Evolutionary conservation across 2,113 vertebrate genomes (phyloP).

Genomic region (Corythornis cristatus): DNA sequence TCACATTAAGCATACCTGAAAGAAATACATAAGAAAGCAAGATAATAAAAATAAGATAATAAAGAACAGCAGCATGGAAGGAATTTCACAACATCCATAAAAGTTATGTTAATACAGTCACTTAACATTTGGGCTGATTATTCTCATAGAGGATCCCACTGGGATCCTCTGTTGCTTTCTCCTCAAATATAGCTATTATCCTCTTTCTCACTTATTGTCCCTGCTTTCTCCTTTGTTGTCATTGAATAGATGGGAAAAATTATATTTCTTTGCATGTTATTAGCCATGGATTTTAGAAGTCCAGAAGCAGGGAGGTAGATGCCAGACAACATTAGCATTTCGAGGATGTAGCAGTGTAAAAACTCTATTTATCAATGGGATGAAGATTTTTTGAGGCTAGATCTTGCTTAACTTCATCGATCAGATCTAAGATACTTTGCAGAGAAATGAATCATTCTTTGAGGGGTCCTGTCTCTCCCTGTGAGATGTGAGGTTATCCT

Average conservation of each 20-base stretch:
- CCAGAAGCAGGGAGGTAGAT: neutral
- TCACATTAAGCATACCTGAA: neutral
- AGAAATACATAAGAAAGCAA: neutral
- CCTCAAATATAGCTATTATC: neutral
- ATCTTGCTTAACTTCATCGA: neutral
- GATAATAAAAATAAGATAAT: neutral
- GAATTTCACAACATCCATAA: neutral
- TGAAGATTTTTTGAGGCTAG: neutral
- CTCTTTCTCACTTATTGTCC: neutral
- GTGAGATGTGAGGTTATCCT: neutral
- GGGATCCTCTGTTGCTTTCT: neutral
- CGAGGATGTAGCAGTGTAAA: neutral
- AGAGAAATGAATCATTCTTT: neutral
- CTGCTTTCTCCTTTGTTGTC: neutral
- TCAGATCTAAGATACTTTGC: neutral
- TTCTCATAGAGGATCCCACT: neutral
- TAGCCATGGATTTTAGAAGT: neutral
- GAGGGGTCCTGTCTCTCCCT: neutral
- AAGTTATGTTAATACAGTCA: neutral
- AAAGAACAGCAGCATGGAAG: neutral
- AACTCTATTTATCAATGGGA: neutral
- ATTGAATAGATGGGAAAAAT: neutral
- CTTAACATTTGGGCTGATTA: neutral
- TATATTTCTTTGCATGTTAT: neutral
- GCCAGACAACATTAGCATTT: neutral